Evolutionary conservation across 1,140 invertebrate species (phyloP), one percentile per base, ranked within the genome.

Genomic region (Chelonus insularis): DNA sequence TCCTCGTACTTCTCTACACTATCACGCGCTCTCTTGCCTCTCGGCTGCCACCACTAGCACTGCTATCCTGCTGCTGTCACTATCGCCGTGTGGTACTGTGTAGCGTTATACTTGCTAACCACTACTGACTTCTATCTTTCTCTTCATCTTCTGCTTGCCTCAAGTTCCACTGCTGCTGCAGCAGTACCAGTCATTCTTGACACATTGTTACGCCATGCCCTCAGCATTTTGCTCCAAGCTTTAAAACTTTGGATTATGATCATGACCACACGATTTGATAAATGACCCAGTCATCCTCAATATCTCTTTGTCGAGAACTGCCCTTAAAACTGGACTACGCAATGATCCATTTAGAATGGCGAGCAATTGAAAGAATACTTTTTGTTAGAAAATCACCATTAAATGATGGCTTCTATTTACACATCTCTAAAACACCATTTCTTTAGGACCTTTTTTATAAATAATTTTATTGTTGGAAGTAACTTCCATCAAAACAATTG

Each of bases 141-240:
- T 25, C 23, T 37, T 39, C 50, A 29, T 68, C 63, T 62, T 43
- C 55, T 59, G 60, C 59, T 58, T 60, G 50, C 62, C 50, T 47
- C 62, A 58, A 29, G 8, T 37, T 52, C 56, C 23, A 36, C 23
- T 14, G 36, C 57, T 36, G 39, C 56, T 21, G 25, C 23, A n/a
- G 36, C 57, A 41, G 39, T 39, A 51, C 65, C 57, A 54, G 54
- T 64, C 57, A 56, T 67, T 60, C 65, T 64, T 59, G 48, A 58
- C 67, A 69, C 67, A 68, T 73, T 70, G 70, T 64, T 68, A 50
- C 61, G 58, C 55, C 48, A 36, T 47, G 56, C 63, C 59, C 39
- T 63, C 16, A 48, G 8, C 60, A 48, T 37, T n/a, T n/a, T 39
- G n/a, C 16, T 43, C 36, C 48, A 4, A 29, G 34, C 9, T 39